Evolutionary conservation across 2,888 invertebrate genomes (phyloP).

Genomic region (Drosophila seclusa): DNA sequence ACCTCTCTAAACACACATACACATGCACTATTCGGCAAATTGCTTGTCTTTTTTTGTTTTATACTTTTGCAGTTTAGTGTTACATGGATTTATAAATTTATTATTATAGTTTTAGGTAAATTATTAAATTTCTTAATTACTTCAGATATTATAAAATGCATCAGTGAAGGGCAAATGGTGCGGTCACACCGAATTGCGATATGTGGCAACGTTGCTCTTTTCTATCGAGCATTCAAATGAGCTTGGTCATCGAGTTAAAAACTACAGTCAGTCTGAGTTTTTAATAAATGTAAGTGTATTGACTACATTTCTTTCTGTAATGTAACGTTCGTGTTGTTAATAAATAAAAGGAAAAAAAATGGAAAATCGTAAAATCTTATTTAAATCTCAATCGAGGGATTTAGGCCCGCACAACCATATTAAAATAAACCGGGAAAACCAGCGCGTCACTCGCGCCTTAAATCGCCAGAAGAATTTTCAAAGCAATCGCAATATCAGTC

Average conservation of each 20-base stretch:
- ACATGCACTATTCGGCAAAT: slow-evolving; percentile 37
- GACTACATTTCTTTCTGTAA: slow-evolving; percentile 20
- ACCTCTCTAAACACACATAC: slow-evolving; percentile 50
- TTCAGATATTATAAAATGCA: slow-evolving; percentile 24
- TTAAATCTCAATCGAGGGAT: slow-evolving; percentile 39
- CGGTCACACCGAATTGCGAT: slow-evolving; percentile 29
- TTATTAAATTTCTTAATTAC: background rate
- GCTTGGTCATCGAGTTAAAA: background rate
- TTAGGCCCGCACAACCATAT: slow-evolving; percentile 53
- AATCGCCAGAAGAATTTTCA: slow-evolving; percentile 63
- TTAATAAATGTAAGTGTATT: background rate
- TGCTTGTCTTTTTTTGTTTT: slow-evolving; percentile 7
- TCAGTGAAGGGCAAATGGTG: slow-evolving; percentile 4
- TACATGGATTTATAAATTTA: background rate
- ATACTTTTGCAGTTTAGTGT: background rate
- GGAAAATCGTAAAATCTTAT: slow-evolving; percentile 45
- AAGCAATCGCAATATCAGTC: slow-evolving; percentile 60
- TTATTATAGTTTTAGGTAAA: background rate
- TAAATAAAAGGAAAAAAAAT: slow-evolving; percentile 4
- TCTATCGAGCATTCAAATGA: background rate
- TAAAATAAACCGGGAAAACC: slow-evolving; percentile 56
- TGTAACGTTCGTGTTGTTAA: background rate
- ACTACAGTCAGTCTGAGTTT: background rate
- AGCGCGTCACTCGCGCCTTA: slow-evolving; percentile 58
- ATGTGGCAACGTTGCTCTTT: slow-evolving; percentile 10